A percentile compares a stretch with the other conserved stretches of the same genome.
Evolutionary conservation across 2,888 invertebrate species (phyloP).

Genomic region (Elegia similella): DNA sequence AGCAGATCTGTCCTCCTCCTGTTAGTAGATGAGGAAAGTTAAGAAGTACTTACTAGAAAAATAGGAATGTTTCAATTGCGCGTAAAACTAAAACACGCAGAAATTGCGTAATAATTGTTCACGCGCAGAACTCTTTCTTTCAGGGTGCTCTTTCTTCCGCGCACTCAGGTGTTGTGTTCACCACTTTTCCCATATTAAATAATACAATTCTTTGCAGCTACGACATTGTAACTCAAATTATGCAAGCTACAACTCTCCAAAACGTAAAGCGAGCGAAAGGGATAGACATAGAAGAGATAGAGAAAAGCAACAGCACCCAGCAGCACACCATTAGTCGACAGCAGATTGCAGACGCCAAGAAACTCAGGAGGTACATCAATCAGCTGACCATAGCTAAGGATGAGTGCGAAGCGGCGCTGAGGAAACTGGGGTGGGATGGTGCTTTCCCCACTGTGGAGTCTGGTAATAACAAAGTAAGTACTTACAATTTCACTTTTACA

Average conservation of each 20-base stretch:
- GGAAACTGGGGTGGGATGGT: conserved; percentile 89
- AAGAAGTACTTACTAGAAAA: too few relatives aligned
- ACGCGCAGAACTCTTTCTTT: too few relatives aligned
- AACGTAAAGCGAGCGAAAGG: conserved; percentile 94
- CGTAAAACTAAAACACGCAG: too few relatives aligned
- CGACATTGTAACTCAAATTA: conserved; percentile 94
- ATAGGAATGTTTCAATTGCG: too few relatives aligned
- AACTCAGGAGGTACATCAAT: conserved; percentile 91
- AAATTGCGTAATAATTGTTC: too few relatives aligned
- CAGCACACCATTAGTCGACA: conserved; percentile 86
- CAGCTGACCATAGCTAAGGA: conserved; percentile 90
- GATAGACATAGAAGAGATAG: conserved; percentile 83
- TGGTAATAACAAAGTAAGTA: conserved; percentile 57
- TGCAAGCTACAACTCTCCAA: conserved; percentile 96
- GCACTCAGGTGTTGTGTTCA: too few relatives aligned
- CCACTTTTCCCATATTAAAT: not conserved
- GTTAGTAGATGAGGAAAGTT: too few relatives aligned
- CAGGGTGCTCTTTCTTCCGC: too few relatives aligned
- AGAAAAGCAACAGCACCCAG: conserved; percentile 72
- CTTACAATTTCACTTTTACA: too few relatives aligned
- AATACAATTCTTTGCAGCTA: conserved; percentile 73
- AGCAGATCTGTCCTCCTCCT: too few relatives aligned
- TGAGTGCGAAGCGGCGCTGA: conserved; percentile 89
- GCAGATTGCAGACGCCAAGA: conserved; percentile 89
- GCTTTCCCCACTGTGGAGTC: conserved; percentile 82